Conservation (phyloP, 2,888 invertebrate genomes). For the Reticulitermes lucifugus region DNA sequence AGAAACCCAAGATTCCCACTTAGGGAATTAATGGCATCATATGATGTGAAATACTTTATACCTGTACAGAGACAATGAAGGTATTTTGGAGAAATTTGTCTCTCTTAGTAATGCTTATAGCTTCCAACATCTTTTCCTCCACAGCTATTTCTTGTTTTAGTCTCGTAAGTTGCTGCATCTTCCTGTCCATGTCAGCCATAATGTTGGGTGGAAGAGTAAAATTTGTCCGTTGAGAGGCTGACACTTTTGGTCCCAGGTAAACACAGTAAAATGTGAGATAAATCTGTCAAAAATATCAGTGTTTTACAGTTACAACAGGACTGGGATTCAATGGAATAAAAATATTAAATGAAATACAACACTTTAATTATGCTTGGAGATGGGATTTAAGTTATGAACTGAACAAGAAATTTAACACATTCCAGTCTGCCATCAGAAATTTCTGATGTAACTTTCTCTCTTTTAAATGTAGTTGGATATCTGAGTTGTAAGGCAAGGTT, state of each 20-base stretch:
- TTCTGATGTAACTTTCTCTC: too few species aligned
- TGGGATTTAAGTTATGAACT: too few species aligned
- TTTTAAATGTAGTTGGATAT: too few species aligned
- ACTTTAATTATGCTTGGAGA: too few species aligned
- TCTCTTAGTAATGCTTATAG: constrained; percentile 5
- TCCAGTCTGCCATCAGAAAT: too few species aligned
- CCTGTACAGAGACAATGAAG: not conserved
- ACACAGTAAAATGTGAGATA: constrained; percentile 10
- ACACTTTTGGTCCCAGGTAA: not conserved
- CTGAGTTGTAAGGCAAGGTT: too few species aligned
- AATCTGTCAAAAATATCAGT: not conserved
- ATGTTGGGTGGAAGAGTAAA: not conserved
- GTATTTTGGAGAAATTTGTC: not conserved
- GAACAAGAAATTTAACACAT: too few species aligned
- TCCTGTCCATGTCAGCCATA: not conserved
- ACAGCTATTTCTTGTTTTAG: not conserved
- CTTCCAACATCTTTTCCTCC: constrained; percentile 6
- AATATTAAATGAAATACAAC: too few species aligned
- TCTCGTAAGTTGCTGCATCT: not conserved
- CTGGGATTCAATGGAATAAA: too few species aligned
- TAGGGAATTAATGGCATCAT: too few species aligned
- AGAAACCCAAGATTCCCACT: too few species aligned
- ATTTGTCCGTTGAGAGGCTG: not conserved
- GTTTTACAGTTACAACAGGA: too few species aligned
- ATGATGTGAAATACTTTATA: not conserved